Base-by-base conservation (phyloP, 2,888 invertebrate species). In the Drosophila cognata region DNA sequence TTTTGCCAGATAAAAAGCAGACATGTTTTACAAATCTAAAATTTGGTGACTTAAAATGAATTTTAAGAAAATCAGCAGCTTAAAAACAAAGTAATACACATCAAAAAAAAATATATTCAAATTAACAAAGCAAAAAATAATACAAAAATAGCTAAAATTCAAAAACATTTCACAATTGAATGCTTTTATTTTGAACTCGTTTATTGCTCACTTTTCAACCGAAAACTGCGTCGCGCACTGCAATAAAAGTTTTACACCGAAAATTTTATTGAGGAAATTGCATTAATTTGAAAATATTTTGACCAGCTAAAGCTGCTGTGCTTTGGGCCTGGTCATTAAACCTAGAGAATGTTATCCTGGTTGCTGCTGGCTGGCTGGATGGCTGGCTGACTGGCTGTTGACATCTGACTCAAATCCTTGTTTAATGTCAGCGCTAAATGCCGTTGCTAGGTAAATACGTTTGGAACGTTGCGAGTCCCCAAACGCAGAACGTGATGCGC, bases 401-500 rank as follows among this genome's bases (percentile, higher is more conserved):
- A 57, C 63, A 77, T 16, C 51, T 56, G 52, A 41, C 64, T 61
- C 65, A 51, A 53, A 56, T 35, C 59, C 69, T 68, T 53, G 70
- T 82, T 88, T 80, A 73, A 87, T 69, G 78, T 58, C 51, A 64
- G 56, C 70, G 84, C 72, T 84, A 79, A 88, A 88, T 88, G 84
- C 83, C 77, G 76, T 73, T 74, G 69, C 77, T 80, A 90, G 84
- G 88, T 87, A 87, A 90, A 90, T 77, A 82, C 80, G 66, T 67
- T 71, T 56, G 68, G 57, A 71, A 66, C 84, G 62, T 71, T 77
- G 71, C 59, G 38, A 60, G 65, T 85, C 90, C 74, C 78, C 74
- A 73, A 87, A 87, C 89, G 71, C 41, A 77, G 57, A 87, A 88
- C 91, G 88, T 88, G 91, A 91, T 89, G 90, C 88, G 91, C 88